These are phyloP conservation scores for Crax fasciolata DNA, from an alignment of 2,797 vertebrate genomes.

Conservation along the genomic window DNA sequence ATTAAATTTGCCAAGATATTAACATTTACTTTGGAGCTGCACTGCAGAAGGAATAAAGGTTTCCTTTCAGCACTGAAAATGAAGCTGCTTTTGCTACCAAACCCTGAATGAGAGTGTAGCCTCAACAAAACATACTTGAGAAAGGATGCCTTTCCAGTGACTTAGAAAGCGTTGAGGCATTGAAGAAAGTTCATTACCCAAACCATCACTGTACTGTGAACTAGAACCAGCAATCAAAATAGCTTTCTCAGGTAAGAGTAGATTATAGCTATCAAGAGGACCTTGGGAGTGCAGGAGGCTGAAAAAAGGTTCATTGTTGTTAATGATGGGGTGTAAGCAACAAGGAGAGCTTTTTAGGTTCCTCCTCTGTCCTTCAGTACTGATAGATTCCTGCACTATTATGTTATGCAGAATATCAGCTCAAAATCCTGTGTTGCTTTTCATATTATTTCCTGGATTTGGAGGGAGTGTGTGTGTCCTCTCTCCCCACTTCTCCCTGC, in stretches of 20 bases:
- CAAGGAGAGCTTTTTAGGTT: background rate
- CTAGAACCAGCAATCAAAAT: constrained; percentile 13
- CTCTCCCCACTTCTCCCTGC: background rate
- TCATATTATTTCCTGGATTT: background rate
- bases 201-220: background rate
- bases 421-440: background rate
- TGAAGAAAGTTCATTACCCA: constrained; percentile 29
- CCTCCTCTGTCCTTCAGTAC: background rate
- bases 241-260: background rate
- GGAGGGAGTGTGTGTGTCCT: background rate
- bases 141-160: background rate
- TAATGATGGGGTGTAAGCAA: background rate
- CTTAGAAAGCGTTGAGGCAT: background rate
- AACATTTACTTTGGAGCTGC: constrained; percentile 3
- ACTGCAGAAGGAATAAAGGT: background rate
- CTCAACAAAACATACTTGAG: background rate
- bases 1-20: constrained; percentile 33
- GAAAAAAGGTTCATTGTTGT: background rate
- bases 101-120: background rate
- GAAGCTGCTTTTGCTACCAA: constrained; percentile 17
- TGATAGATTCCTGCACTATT: background rate
- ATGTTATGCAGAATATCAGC: background rate
- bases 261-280: background rate
- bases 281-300: background rate
- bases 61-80: constrained; percentile 44